These are phyloP conservation scores for Protobothrops flavoviridis DNA, from an alignment of 2,113 vertebrate species.

Conservation along the genomic window DNA sequence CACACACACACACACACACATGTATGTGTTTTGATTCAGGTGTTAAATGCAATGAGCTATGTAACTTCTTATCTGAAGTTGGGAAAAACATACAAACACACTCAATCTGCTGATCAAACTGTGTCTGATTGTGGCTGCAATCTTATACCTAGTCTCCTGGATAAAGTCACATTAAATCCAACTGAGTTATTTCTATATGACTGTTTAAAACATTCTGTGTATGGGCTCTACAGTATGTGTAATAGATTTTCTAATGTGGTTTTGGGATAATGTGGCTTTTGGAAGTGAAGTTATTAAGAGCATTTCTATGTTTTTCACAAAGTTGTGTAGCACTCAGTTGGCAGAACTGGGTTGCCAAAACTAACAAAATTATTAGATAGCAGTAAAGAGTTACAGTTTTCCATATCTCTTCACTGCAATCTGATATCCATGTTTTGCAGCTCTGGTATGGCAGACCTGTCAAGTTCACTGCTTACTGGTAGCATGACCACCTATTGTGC, in stretches of 20 bases:
- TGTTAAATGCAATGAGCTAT: neutral
- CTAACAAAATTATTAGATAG: neutral
- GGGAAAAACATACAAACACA: too few relatives aligned
- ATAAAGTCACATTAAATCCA: neutral
- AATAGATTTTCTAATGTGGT: neutral
- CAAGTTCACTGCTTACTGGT: neutral
- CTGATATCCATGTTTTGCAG: neutral
- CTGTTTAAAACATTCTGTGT: neutral
- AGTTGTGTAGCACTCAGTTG: neutral
- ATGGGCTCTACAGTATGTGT: neutral
- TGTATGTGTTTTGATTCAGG: neutral
- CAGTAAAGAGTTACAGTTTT: neutral
- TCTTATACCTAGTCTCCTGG: neutral
- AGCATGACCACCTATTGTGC: neutral
- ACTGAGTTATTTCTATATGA: neutral
- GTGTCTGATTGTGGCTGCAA: neutral
- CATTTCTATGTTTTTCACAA: neutral
- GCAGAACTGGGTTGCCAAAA: neutral
- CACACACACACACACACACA: too few relatives aligned
- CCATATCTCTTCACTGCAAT: neutral
- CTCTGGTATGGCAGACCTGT: neutral
- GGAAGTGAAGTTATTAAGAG: neutral
- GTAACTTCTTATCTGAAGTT: neutral
- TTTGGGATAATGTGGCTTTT: neutral
- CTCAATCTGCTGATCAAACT: neutral